Evolutionary conservation across 2,888 invertebrate genomes (phyloP).

Genomic region (Eristalis tenax): DNA sequence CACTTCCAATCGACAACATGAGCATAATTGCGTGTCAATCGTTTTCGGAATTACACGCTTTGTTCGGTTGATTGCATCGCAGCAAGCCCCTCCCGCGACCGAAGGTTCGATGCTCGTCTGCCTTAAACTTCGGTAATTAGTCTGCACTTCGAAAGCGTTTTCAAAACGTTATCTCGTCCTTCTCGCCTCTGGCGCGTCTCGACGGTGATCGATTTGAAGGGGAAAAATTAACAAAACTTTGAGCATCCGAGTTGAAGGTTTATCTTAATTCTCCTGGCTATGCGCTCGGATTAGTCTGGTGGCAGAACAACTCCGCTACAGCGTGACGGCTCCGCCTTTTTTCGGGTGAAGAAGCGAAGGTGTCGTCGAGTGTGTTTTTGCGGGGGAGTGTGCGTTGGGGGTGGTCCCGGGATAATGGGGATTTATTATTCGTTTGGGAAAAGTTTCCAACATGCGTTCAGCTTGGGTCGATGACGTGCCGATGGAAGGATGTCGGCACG

Average conservation of each 20-base stretch:
- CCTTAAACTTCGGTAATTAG: neutral
- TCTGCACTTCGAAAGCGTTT: neutral
- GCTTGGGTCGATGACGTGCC: neutral
- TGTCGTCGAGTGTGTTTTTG: neutral
- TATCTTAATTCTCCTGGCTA: conserved; percentile 15
- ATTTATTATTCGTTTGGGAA: conserved; percentile 38
- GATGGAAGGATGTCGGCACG: neutral
- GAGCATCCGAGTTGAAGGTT: neutral
- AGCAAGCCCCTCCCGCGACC: neutral
- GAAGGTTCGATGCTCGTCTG: no score
- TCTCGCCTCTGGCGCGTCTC: neutral
- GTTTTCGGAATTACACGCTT: conserved; percentile 19
- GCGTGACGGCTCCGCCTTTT: neutral
- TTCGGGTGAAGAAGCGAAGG: neutral
- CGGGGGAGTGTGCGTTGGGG: neutral
- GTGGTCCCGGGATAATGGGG: conserved; percentile 24
- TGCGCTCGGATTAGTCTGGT: conserved; percentile 37
- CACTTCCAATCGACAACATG: neutral
- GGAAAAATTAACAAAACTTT: neutral
- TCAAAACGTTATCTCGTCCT: neutral
- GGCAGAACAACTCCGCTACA: conserved; percentile 17
- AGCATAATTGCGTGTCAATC: conserved; percentile 33
- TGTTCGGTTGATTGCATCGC: conserved; percentile 21
- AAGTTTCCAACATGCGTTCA: conserved; percentile 18
- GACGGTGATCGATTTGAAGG: neutral